Conservation (phyloP, 2,113 vertebrate species). For the Chionomys nivalis region DNA sequence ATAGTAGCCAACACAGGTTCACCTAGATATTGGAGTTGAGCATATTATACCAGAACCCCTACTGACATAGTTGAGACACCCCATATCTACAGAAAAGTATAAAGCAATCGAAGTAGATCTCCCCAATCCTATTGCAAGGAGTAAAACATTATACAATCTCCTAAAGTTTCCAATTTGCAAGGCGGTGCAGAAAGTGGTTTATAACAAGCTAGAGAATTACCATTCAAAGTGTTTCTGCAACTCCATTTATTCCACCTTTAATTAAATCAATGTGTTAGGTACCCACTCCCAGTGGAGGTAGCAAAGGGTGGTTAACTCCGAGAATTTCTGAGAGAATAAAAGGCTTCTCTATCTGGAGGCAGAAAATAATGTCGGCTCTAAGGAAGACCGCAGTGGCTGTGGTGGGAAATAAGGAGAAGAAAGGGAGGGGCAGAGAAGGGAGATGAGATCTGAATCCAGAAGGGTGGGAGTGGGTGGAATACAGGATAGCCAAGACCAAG, state of each 20-base stretch:
- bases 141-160: not conserved
- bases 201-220: constrained; percentile 43
- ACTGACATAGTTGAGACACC: not conserved
- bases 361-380: constrained; percentile 48
- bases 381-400: not conserved
- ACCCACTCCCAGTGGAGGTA: not conserved
- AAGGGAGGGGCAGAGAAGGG: not conserved
- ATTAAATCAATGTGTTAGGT: constrained; percentile 48
- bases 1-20: not conserved
- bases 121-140: not conserved
- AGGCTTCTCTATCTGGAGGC: not conserved
- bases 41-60: not conserved
- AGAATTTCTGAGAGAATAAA: constrained; percentile 30
- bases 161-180: constrained; percentile 45
- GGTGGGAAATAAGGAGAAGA: not conserved
- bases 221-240: constrained; percentile 42
- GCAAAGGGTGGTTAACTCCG: not conserved
- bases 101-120: constrained; percentile 24
- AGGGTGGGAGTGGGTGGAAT: not conserved
- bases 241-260: constrained; percentile 58
- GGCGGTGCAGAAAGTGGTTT: constrained; percentile 20
- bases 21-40: not conserved
- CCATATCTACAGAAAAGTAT: constrained; percentile 37
- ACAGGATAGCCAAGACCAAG: not conserved
- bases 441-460: not conserved